Evolutionary conservation across 2,797 vertebrate species (phyloP), one percentile per base, ranked within the genome.

Genomic region (Dendrocincla tyrannina): DNA sequence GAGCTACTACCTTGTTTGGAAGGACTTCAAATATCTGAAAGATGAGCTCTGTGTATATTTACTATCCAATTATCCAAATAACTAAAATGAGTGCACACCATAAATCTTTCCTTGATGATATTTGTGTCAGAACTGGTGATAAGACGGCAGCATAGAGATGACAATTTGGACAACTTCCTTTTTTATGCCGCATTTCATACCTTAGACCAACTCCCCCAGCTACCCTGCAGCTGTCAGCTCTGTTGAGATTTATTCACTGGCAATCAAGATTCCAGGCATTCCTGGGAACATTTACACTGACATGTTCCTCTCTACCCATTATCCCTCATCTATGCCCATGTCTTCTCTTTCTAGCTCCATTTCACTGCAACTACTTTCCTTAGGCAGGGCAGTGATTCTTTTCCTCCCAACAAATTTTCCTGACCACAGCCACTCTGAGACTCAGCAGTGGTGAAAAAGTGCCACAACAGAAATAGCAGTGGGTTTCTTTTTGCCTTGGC

Each of bases 191-290:
- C 49, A n/a, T 89, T 82, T 95, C 44, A 56, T 91, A 90, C 18
- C 44, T 86, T 62, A 66, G 70, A 84, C 67, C 37, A 86, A 27
- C 56, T 79, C 47, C 69, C 55, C 1, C 11, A 94, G 56, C 33
- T 85, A 63, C 37, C 56, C 49, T 85, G 56, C 30, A 90, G 80
- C 85, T 95, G 85, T 89, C 89, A 77, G 33, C 56, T 90, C 55
- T 77, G n/a, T 17, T 73, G 74, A 86, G 63, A 95, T 95, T 96
- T 95, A 95, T 86, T 91, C 25, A 52, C 63, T 5, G 9, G 56
- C 56, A 73, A 90, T 79, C 84, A 90, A 90, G 39, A 94, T 95
- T 93, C 94, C 91, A 90, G 69, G 41, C 89, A 95, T 94, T 96
- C 83, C 85, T 2, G 1, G 42, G 47, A 90, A 81, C 47, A 25